Evolutionary conservation across 1,140 invertebrate species (phyloP).

Genomic region (Octopus sinensis): DNA sequence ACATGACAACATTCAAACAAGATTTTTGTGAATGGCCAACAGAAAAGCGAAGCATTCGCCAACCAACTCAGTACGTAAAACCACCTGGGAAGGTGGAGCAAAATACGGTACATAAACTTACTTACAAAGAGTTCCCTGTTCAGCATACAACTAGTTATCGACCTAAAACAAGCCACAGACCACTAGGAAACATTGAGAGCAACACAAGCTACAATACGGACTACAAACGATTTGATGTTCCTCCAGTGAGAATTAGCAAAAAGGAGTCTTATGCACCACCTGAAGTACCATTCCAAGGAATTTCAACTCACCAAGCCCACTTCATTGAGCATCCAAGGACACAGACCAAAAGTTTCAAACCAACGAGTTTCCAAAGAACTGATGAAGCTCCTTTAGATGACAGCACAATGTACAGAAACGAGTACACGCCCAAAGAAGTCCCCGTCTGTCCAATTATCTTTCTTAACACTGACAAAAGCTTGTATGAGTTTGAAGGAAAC

Average conservation of each 20-base stretch:
- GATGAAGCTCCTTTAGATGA: constrained; percentile 51
- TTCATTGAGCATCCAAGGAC: constrained; percentile 41
- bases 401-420: constrained; percentile 53
- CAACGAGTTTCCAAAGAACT: constrained; percentile 35
- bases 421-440: constrained; percentile 50
- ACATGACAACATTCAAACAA: constrained; percentile 51
- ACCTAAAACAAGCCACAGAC: constrained; percentile 36
- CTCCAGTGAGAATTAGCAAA: constrained; percentile 30
- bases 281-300: constrained; percentile 54
- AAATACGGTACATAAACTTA: constrained; percentile 50
- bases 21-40: constrained; percentile 55
- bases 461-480: constrained; percentile 35
- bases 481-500: constrained; percentile 35
- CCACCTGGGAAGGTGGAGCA: constrained; percentile 57
- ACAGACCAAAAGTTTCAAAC: constrained; percentile 42
- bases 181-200: constrained; percentile 49
- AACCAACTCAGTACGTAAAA: constrained; percentile 44
- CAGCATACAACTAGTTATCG: constrained; percentile 32
- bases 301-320: constrained; percentile 52
- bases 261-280: constrained; percentile 49
- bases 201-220: constrained; percentile 54
- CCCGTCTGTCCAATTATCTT: constrained; percentile 48
- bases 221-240: constrained; percentile 50
- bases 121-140: constrained; percentile 43
- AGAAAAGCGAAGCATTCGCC: constrained; percentile 43